Percentiles rank a stretch among this genome's conserved stretches.
phyloP scores from a whole-genome alignment of 2,797 vertebrate species.

The Myiotriccus ornatus region DNA sequence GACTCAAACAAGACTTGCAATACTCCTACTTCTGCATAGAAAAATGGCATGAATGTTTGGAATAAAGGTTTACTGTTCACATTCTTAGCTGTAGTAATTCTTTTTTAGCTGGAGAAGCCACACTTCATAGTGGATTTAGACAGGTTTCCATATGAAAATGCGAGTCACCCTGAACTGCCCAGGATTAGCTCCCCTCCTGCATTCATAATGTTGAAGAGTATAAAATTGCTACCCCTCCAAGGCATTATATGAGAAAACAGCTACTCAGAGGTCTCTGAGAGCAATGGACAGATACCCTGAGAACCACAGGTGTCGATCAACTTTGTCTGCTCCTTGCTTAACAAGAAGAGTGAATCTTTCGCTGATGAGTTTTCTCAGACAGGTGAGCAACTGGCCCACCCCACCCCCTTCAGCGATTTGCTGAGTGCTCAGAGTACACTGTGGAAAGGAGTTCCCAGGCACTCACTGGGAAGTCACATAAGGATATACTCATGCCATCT shows the following conservation, averaged over 20 bases:
- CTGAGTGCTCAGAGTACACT: background rate
- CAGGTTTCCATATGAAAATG: background rate
- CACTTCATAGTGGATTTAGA: background rate
- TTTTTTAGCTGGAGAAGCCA: background rate
- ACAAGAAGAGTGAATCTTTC: background rate
- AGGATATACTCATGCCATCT: background rate
- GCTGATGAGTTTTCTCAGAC: background rate
- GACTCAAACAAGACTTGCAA: background rate
- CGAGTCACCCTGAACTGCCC: background rate
- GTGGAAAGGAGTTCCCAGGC: background rate
- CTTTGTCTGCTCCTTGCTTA: background rate
- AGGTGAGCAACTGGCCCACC: background rate
- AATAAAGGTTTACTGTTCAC: background rate
- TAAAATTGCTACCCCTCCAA: background rate
- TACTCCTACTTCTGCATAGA: background rate
- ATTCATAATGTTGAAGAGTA: background rate
- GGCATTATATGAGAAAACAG: background rate
- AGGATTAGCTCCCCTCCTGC: background rate
- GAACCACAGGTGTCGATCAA: background rate
- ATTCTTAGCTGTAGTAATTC: background rate
- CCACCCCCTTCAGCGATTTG: fast-evolving
- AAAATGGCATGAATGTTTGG: background rate
- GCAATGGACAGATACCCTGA: background rate
- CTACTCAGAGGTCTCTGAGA: background rate
- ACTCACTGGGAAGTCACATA: background rate